These are phyloP conservation scores for Nothocercus nigrocapillus DNA, from an alignment of 2,113 vertebrate species.

Conservation along the genomic window DNA sequence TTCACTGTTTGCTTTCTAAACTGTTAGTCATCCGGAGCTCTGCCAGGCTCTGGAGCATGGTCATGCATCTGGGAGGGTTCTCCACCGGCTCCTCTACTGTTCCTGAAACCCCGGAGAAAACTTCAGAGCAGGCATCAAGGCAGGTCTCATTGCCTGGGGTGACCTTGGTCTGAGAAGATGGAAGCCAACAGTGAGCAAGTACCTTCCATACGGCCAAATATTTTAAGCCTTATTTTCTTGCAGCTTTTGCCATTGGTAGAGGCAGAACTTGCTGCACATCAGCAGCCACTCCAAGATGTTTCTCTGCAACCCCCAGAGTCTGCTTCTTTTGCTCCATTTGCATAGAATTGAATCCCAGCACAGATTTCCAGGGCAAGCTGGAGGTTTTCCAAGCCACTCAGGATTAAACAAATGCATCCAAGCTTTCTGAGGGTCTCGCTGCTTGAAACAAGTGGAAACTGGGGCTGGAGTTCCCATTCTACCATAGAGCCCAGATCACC, in stretches of 20 bases:
- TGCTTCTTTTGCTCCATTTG: background rate
- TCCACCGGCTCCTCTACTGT: background rate
- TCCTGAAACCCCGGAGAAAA: too few relatives aligned
- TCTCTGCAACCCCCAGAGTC: background rate
- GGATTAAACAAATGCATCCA: background rate
- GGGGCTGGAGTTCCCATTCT: background rate
- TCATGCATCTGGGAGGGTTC: background rate
- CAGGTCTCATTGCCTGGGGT: too few relatives aligned
- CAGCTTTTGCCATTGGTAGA: background rate
- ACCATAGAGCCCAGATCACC: background rate
- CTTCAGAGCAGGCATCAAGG: too few relatives aligned
- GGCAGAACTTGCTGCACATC: background rate
- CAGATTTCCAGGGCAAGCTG: background rate
- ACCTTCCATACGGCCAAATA: background rate
- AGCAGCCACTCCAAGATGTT: background rate
- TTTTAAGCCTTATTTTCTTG: background rate
- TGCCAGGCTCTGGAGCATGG: background rate
- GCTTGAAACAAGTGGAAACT: background rate
- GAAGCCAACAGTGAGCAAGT: background rate
- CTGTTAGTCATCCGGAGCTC: background rate
- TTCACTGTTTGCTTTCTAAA: background rate
- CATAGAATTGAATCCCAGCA: accelerated
- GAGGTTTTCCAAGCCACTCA: background rate
- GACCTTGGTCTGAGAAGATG: background rate
- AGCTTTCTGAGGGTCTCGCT: background rate